Evolutionary conservation across 2,797 vertebrate genomes (phyloP).

Genomic region (Alcedo quadribrachys): DNA sequence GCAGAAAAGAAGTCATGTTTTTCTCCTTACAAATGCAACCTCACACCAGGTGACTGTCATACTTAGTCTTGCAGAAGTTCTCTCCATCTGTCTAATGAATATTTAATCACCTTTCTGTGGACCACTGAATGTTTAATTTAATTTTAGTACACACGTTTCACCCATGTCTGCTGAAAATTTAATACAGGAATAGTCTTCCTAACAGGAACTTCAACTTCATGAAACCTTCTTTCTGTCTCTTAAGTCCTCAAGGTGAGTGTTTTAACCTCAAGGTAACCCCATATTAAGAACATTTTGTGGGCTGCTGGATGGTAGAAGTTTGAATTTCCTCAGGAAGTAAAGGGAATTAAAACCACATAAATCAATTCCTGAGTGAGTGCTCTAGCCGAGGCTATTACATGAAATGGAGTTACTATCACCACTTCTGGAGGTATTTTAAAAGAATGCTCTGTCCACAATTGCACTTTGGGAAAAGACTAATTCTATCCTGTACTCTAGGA

Average conservation of each 20-base stretch:
- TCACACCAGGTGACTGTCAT: background rate
- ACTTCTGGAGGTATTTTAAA: background rate
- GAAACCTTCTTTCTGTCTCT: background rate
- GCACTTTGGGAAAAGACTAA: background rate
- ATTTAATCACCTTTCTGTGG: constrained; percentile 18
- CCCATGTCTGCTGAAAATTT: background rate
- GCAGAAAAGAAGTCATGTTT: background rate
- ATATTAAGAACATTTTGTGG: background rate
- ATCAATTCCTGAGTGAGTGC: constrained; percentile 6
- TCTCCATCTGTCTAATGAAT: constrained; percentile 29
- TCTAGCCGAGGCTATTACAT: background rate
- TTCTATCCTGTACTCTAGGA: background rate
- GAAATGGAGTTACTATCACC: background rate
- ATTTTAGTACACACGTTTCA: constrained; percentile 20
- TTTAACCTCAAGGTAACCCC: constrained; percentile 7
- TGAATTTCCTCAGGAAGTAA: background rate
- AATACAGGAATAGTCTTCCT: background rate
- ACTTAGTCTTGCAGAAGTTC: background rate
- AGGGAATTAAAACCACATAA: constrained; percentile 23
- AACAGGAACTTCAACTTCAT: background rate
- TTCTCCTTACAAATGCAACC: background rate
- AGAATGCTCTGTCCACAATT: background rate
- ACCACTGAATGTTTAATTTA: constrained; percentile 30
- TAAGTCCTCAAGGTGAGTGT: background rate
- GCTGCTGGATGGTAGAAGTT: background rate